These are phyloP conservation scores for Phortica okadai DNA, from an alignment of 2,888 invertebrate species.

Conservation along the genomic window DNA sequence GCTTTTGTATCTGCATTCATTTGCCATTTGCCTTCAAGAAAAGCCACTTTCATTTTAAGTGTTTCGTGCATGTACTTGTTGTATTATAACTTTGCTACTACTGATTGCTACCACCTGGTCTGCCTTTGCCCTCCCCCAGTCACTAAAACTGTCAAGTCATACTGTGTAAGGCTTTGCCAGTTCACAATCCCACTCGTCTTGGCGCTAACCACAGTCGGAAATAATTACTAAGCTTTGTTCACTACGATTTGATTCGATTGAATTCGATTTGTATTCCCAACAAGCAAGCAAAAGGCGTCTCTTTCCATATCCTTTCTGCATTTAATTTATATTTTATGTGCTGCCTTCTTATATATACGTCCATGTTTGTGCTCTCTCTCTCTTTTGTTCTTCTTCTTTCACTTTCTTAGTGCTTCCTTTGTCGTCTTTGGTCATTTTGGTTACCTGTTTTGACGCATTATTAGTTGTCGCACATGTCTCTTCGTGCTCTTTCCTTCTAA, in stretches of 20 bases:
- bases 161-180: background rate
- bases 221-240: constrained; percentile 67
- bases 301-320: constrained; percentile 46
- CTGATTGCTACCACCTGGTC: background rate
- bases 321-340: constrained; percentile 71
- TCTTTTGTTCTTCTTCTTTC: background rate
- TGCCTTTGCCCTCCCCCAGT: background rate
- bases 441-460: constrained; percentile 28
- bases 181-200: background rate
- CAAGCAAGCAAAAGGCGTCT: constrained; percentile 2
- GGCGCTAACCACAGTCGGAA: constrained; percentile 58
- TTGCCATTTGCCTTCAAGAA: constrained; percentile 43
- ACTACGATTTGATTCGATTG: constrained; percentile 41
- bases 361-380: constrained; percentile 39
- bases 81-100: constrained; percentile 12
- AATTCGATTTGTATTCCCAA: background rate
- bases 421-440: constrained; percentile 33
- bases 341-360: constrained; percentile 15
- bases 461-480: constrained; percentile 13
- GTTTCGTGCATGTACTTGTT: constrained; percentile 32
- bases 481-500: constrained; percentile 59
- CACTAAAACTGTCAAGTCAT: background rate
- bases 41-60: constrained; percentile 54
- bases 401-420: constrained; percentile 43
- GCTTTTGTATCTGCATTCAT: constrained; percentile 39